Base-by-base conservation (phyloP, 2,113 vertebrate genomes). In the Xiphorhynchus elegans region DNA sequence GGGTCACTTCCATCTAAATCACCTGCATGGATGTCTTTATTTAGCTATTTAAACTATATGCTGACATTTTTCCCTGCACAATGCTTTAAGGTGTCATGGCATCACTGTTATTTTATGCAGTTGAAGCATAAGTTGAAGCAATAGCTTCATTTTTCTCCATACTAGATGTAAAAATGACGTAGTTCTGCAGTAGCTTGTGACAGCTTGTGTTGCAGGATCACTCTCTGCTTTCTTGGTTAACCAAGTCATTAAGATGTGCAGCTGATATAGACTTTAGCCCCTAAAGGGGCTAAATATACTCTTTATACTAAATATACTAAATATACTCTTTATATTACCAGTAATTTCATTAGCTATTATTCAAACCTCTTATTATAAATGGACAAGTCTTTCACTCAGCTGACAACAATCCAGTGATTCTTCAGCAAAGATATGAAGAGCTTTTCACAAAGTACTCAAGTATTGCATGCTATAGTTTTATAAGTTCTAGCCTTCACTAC, bases 331-430 rank as follows among this genome's bases (percentile, higher is more conserved):
- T 20, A 23, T 55, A 39, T 31, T 31, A 72, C 29, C 17, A 55
- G 13, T 75, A 76, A 80, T 92, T 92, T 87, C 29, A 73, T 93
- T 76, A 95, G 26, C 17, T 91, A 59, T 85, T 90, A 44, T 83
- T 88, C 58, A 72, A 72, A 76, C 35, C 3, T 59, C 24, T 59
- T 49, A 64, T 92, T 90, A 55, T 16, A 75, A 84, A 75, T 21
- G n/a, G 23, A 37, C 55, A 78, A 55, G 17, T 40, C 52, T 84
- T 92, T 90, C 52, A 67, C 26, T 72, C 66, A 85, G 17, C 6
- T 40, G 25, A 63, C 56, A 67, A 59, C 58, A 90, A 93, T 31
- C 46, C 66, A 82, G 15, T 16, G 33, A 16, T 84, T 4, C 24
- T 10, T 17, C 35, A 87, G 47, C 31, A 81, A 84, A 82, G 10